Percentiles rank a stretch among this genome's conserved stretches.
These are phyloP conservation scores for Lithophane semibrunnea DNA, from an alignment of 2,888 invertebrate genomes.

Conservation along the genomic window DNA sequence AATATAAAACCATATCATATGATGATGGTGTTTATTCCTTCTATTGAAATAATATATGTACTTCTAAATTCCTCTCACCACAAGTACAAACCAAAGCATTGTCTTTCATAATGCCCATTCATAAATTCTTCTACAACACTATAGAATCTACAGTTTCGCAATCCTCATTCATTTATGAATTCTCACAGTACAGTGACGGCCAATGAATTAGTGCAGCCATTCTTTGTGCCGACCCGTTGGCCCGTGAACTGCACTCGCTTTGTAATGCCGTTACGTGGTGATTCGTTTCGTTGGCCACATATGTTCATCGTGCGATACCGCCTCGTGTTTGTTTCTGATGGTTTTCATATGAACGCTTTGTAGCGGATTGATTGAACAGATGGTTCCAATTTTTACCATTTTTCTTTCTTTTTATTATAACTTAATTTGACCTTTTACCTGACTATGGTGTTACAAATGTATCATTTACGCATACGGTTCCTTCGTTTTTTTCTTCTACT, in stretches of 20 bases:
- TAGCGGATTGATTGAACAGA: slow-evolving; percentile 19
- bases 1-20: not conserved
- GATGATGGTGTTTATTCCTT: not conserved
- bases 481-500: not conserved
- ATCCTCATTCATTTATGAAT: slow-evolving; percentile 49
- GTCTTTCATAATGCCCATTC: slow-evolving; percentile 51
- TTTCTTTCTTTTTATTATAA: not conserved
- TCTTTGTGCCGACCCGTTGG: slow-evolving; percentile 73
- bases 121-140: slow-evolving; percentile 49
- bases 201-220: slow-evolving; percentile 69
- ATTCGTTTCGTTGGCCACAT: slow-evolving; percentile 63
- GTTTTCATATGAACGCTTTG: slow-evolving; percentile 33
- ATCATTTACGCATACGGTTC: too few relatives aligned
- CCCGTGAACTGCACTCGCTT: slow-evolving; percentile 75
- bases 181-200: slow-evolving; percentile 54
- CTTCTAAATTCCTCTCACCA: slow-evolving; percentile 21
- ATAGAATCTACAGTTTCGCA: slow-evolving; percentile 24
- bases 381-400: slow-evolving; percentile 1
- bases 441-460: not conserved
- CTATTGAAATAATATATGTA: slow-evolving; percentile 1
- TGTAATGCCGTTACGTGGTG: slow-evolving; percentile 72
- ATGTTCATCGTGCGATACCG: slow-evolving; percentile 42
- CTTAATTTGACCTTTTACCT: not conserved
- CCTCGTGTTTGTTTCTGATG: slow-evolving; percentile 39
- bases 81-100: slow-evolving; percentile 29